Percentiles rank a stretch among this genome's conserved stretches.
phyloP scores from a whole-genome alignment of 2,797 vertebrate genomes.

The Alfaro cultratus region DNA sequence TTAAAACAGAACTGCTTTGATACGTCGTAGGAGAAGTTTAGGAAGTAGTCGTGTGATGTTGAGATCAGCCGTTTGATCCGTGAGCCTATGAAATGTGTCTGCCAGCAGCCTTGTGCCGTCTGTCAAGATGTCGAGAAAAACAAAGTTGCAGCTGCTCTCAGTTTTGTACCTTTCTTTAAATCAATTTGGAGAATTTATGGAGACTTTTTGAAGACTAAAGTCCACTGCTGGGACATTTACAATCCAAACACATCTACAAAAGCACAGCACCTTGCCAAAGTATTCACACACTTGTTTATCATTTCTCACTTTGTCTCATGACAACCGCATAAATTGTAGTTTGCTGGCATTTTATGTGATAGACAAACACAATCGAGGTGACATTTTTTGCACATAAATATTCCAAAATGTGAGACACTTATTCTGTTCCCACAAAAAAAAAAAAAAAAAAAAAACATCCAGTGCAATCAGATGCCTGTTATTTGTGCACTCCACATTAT shows the following conservation, averaged over 20 bases:
- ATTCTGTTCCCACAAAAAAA: background rate
- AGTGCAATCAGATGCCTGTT: background rate
- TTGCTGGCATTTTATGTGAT: background rate
- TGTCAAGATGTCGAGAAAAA: constrained; percentile 30
- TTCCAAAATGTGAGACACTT: background rate
- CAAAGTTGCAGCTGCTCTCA: constrained; percentile 12
- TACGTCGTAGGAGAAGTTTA: constrained; percentile 31
- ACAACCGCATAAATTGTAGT: background rate
- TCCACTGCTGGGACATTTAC: background rate
- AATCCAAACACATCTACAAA: background rate
- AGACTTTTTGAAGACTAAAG: background rate
- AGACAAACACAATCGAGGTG: background rate
- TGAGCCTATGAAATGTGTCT: constrained; percentile 24
- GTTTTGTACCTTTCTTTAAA: constrained; percentile 27
- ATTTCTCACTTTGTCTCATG: background rate
- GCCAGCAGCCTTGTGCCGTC: constrained; percentile 38
- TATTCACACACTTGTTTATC: background rate
- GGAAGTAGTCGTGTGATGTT: constrained; percentile 23
- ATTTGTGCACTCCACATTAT: background rate
- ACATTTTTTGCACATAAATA: background rate
- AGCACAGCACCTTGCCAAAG: background rate
- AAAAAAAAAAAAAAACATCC: background rate
- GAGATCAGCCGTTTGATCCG: constrained; percentile 35
- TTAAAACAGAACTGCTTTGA: constrained; percentile 26
- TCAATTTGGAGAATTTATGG: constrained; percentile 8